Evolutionary conservation across 92 coral and sea anemone species (phyloP), one percentile per base, ranked within the genome.

Genomic region (Phenganax stokvisi): DNA sequence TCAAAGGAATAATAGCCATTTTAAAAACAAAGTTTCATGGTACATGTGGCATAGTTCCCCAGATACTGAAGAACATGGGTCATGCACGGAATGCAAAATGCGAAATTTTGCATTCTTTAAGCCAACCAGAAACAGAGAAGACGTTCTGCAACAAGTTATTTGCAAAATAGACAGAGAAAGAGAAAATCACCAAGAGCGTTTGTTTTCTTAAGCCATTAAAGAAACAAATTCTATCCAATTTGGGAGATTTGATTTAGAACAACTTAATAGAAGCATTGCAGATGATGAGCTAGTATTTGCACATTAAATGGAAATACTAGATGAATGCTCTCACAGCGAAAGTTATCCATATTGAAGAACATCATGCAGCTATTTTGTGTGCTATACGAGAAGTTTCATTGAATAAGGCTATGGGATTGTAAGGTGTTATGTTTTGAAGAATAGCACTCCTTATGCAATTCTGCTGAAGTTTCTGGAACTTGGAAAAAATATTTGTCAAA

Each of bases 281-380:
- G 25, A 8, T 8, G 68, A 62, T 62, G 9, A 70, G 16, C 31
- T 70, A 15, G 13, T 29, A n/a, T 70, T 70, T 51, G 52, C 75
- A 51, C 31, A 31, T 10, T 13, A 54, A 51, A 70, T 70, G 75
- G 75, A 70, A 29, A 70, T 25, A 52, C 27, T 3, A 25, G 75
- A 54, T 62, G 75, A 70, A 51, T 25, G 16, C 52, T 70, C 3
- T 51, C 75, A 70, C 54, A 70, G 75, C 10, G 75, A 51, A 13
- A 51, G 75, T 37, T 72, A 72, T 51, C 57, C 77, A 9, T 47
- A 72, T 25, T 12, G 52, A 47, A 5, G 77, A 27, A 47, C 77
- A 37, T 72, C 71, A 29, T 72, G 77, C 52, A 72, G 77, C 13
- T 72, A 72, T 55, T 72, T 44, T 72, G 77, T 62, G 25, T 62